These are phyloP conservation scores for Lordiphosa collinella DNA, from an alignment of 1,140 invertebrate species.

Conservation along the genomic window DNA sequence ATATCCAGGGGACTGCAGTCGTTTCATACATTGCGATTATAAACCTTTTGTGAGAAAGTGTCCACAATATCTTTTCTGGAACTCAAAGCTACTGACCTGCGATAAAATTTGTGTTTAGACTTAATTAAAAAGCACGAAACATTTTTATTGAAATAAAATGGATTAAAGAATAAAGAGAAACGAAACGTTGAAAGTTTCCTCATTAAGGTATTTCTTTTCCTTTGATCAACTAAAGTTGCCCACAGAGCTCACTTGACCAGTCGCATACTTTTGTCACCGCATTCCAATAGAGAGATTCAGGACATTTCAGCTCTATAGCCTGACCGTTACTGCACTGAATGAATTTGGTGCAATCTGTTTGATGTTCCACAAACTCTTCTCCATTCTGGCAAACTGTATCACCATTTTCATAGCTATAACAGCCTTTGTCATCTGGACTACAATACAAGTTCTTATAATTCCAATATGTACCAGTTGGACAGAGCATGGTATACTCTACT, in stretches of 20 bases:
- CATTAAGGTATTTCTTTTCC: not conserved
- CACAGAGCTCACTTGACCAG: slow-evolving; percentile 19
- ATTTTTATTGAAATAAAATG: no score
- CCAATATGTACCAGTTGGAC: slow-evolving; percentile 14
- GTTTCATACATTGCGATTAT: slow-evolving; percentile 52
- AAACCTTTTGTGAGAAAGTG: slow-evolving; percentile 48
- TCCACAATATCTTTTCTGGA: slow-evolving; percentile 47
- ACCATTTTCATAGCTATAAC: slow-evolving; percentile 5
- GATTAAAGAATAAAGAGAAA: not conserved
- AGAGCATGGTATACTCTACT: slow-evolving; percentile 5
- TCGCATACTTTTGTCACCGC: not conserved
- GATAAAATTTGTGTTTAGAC: slow-evolving; percentile 49
- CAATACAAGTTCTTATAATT: slow-evolving; percentile 15
- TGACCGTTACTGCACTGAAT: slow-evolving; percentile 24
- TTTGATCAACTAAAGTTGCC: no score
- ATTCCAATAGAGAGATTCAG: slow-evolving; percentile 27
- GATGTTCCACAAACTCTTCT: slow-evolving; percentile 2
- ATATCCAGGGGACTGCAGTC: slow-evolving; percentile 46
- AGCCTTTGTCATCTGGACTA: not conserved
- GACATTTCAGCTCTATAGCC: slow-evolving; percentile 19
- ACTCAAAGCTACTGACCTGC: slow-evolving; percentile 42
- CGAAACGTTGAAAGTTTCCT: slow-evolving; percentile 18
- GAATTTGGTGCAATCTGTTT: slow-evolving; percentile 28
- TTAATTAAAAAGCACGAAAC: no score
- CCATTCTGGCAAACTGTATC: slow-evolving; percentile 8